phyloP scores from a whole-genome alignment of 30 jellyfish, hydroid and myxozoan genomes.

The Haliclystus octoradiatus region DNA sequence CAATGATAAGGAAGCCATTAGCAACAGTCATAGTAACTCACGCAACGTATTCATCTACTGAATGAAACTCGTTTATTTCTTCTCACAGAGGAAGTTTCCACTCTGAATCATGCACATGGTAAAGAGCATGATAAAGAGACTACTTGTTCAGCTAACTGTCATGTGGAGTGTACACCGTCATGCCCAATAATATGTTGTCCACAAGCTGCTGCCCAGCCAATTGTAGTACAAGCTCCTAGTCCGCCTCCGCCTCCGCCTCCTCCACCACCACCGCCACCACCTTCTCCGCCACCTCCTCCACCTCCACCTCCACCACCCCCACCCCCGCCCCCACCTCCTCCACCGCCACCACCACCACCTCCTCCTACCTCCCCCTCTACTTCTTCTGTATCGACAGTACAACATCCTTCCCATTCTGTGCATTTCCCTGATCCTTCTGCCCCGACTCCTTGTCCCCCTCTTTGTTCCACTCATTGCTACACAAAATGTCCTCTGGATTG shows the following conservation, averaged over 20 bases:
- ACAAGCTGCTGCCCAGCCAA: slow-evolving; percentile 36
- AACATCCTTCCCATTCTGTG: slow-evolving; percentile 6
- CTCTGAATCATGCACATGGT: slow-evolving; percentile 46
- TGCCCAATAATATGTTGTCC: not conserved
- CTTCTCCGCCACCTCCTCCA: slow-evolving; percentile 70
- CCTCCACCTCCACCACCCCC: slow-evolving; percentile 22
- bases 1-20: not conserved
- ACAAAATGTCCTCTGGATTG: slow-evolving; percentile 65
- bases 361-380: slow-evolving; percentile 36
- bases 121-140: slow-evolving; percentile 67
- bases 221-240: slow-evolving; percentile 31
- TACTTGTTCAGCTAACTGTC: slow-evolving; percentile 81
- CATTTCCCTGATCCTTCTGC: slow-evolving; percentile 11
- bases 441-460: slow-evolving; percentile 47
- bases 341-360: slow-evolving; percentile 37
- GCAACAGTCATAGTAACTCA: not conserved
- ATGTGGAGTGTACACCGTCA: too few relatives aligned
- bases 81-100: not conserved
- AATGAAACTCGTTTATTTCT: not conserved
- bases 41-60: not conserved
- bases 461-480: slow-evolving; percentile 56
- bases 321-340: not conserved
- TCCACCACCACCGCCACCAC: slow-evolving; percentile 56
- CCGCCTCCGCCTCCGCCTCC: slow-evolving; percentile 74
- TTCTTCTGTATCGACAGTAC: not conserved